A percentile compares a stretch with the other conserved stretches of the same genome.
These are phyloP conservation scores for Phymorhynchus buccinoides DNA, from an alignment of 1,140 invertebrate species.

Conservation along the genomic window DNA sequence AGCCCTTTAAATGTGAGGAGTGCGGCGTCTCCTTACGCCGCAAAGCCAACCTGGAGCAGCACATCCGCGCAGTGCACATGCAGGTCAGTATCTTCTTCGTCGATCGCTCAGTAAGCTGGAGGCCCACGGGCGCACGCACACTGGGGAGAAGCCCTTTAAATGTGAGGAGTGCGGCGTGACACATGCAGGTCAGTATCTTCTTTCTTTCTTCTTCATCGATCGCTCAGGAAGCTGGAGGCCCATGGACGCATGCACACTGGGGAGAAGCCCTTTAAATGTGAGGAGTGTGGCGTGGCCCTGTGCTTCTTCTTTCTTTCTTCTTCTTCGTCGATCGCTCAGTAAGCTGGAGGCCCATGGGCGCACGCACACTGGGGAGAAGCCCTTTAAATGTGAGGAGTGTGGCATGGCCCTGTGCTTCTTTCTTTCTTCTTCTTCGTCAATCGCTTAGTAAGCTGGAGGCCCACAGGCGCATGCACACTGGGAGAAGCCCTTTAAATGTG, in stretches of 20 bases:
- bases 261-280: slow-evolving; percentile 32
- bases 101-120: too few species aligned
- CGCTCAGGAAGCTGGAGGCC: too few species aligned
- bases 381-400: slow-evolving; percentile 32
- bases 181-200: not conserved
- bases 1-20: slow-evolving; percentile 28
- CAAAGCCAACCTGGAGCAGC: slow-evolving; percentile 18
- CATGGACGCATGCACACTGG: too few species aligned
- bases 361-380: not conserved
- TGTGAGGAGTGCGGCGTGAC: slow-evolving; percentile 28
- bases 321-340: too few species aligned
- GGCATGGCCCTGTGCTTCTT: not conserved
- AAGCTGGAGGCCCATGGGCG: too few species aligned
- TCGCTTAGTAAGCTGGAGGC: not conserved
- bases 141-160: slow-evolving; percentile 25
- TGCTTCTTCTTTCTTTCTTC: too few species aligned
- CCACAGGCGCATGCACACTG: not conserved
- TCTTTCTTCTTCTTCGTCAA: too few species aligned
- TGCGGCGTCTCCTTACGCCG: slow-evolving; percentile 22
- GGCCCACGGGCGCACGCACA: slow-evolving; percentile 39
- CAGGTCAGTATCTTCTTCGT: too few species aligned
- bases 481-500: too few species aligned
- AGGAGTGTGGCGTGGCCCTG: not conserved
- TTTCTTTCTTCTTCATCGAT: too few species aligned
- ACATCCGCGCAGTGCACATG: slow-evolving; percentile 24